A percentile compares a stretch with the other conserved stretches of the same genome.
phyloP scores from a whole-genome alignment of 2,888 invertebrate species.

The Tyria jacobaeae region DNA sequence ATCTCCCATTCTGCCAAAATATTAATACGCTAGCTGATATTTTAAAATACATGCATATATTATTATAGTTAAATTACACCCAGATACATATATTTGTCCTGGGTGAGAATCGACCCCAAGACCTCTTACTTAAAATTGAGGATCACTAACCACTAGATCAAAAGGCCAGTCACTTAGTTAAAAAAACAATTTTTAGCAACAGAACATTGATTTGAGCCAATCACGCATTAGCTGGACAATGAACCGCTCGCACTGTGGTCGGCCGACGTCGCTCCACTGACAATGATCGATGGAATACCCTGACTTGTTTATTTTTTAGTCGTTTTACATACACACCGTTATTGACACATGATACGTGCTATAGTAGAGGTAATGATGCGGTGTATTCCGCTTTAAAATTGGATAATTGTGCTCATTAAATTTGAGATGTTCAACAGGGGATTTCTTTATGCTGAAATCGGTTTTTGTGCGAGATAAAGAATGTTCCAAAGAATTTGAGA shows the following conservation, averaged over 20 bases:
- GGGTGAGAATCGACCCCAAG: no score
- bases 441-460: not conserved
- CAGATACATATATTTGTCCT: no score
- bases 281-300: constrained; percentile 52
- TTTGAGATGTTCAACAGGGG: not conserved
- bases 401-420: constrained; percentile 18
- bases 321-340: not conserved
- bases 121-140: no score
- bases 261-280: constrained; percentile 32
- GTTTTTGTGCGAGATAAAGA: not conserved
- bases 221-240: constrained; percentile 20
- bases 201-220: constrained; percentile 3
- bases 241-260: constrained; percentile 14
- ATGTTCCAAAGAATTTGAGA: not conserved
- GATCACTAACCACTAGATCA: no score
- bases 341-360: constrained; percentile 17
- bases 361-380: constrained; percentile 35
- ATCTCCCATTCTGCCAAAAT: not conserved
- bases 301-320: constrained; percentile 29
- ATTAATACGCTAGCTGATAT: not conserved
- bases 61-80: no score
- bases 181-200: not conserved
- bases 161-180: no score
- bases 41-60: not conserved
- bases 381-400: constrained; percentile 10